These are phyloP conservation scores for Leptinotarsa texana DNA, from an alignment of 1,140 invertebrate genomes.

Conservation along the genomic window DNA sequence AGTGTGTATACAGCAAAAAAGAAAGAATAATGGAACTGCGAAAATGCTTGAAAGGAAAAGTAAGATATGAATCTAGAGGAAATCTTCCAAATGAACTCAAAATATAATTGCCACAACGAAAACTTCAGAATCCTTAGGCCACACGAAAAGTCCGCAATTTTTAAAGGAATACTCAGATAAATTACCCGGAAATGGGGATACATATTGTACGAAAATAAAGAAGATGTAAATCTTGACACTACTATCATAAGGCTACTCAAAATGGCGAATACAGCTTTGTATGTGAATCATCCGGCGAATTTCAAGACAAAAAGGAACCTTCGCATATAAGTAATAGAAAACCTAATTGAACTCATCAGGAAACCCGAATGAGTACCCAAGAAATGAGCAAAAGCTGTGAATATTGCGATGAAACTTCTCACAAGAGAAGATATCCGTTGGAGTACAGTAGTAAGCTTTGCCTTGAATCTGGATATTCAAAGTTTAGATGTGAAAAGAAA, in stretches of 20 bases:
- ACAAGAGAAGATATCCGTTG: background rate
- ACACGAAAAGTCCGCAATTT: background rate
- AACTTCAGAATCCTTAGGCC: background rate
- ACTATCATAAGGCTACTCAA: background rate
- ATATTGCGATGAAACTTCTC: background rate
- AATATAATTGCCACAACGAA: background rate
- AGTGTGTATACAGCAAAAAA: background rate
- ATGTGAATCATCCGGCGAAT: too few species aligned
- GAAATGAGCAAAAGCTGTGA: background rate
- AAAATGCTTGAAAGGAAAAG: background rate
- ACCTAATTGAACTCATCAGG: background rate
- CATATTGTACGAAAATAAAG: background rate
- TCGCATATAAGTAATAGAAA: background rate
- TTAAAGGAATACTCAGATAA: background rate
- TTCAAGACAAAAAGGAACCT: background rate
- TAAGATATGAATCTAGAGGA: background rate
- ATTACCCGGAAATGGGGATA: background rate
- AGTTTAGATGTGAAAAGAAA: background rate
- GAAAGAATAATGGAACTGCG: background rate
- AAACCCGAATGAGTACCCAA: background rate
- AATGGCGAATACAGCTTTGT: background rate
- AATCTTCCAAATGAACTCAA: background rate
- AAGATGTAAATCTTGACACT: background rate
- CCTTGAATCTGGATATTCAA: background rate
- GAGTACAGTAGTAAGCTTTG: background rate